Evolutionary conservation across 2,888 invertebrate species (phyloP), one percentile per base, ranked within the genome.

Genomic region (Volucella bombylans): DNA sequence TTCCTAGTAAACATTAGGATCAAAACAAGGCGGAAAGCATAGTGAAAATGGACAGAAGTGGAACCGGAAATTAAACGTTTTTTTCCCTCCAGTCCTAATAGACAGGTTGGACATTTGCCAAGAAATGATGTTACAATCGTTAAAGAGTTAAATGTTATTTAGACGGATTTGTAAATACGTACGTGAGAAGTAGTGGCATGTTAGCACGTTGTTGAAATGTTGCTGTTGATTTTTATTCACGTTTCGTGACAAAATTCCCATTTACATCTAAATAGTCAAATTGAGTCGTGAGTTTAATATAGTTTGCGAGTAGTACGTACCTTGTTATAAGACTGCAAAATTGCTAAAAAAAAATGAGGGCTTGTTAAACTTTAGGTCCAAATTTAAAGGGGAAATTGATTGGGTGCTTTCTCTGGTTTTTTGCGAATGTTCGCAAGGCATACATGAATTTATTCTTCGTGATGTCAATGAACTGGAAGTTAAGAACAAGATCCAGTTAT

Each of bases 51-150:
- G 41, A 82, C 49, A 68, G 73, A 68, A 68, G 23, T 64, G 45
- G 57, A 68, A 39, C 52, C 68, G 82, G 82, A 82, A 78, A 78
- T 82, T 78, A 64, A 68, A 82, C 65, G 71, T 67, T 62, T 67
- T 62, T 77, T 71, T 45, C 45, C 54, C 55, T 77, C 49, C 55
- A 31, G 47, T 62, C 45, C 49, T 54, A 41, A 8, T 54, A 49
- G 68, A 55, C n/a, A 12, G 52, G n/a, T n/a, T 67, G 49, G 55
- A 64, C 31, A 15, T 41, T 45, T 14, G 23, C 15, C 12, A 23
- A 18, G 12, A n/a, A 38, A 39, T 57, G 57, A 15, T 54, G 54
- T 43, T 43, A 12, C 10, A 2, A n/a, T 8, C 11, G 23, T 4
- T 8, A 41, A 57, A 49, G 65, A 49, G 57, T 67, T 59, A 45